Conservation (phyloP, 2,888 invertebrate species). For the Trissoscelio sp. region DNA sequence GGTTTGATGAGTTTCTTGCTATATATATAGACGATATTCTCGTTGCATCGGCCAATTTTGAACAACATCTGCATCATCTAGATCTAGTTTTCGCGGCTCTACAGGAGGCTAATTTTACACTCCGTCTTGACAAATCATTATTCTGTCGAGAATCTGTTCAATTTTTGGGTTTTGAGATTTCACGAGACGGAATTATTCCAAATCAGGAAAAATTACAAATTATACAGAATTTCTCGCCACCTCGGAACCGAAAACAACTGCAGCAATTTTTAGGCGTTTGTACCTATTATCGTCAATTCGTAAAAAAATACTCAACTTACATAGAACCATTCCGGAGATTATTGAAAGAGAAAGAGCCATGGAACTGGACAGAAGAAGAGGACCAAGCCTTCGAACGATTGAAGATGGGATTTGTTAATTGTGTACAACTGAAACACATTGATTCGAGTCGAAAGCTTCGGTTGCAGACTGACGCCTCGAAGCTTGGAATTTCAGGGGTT, state of each 20-base stretch:
- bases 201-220: conserved; percentile 59
- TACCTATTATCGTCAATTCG: conserved; percentile 56
- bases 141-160: background rate
- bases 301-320: conserved; percentile 21
- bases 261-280: conserved; percentile 69
- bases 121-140: background rate
- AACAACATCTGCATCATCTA: background rate
- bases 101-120: background rate
- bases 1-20: background rate
- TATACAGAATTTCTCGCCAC: conserved; percentile 71
- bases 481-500: background rate
- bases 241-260: conserved; percentile 72
- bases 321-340: conserved; percentile 45
- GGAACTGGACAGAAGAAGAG: conserved; percentile 41
- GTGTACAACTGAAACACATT: background rate
- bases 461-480: conserved; percentile 5
- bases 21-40: background rate
- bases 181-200: conserved; percentile 16
- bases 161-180: conserved; percentile 50
- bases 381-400: too few species aligned
- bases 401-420: too few species aligned
- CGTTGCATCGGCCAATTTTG: background rate
- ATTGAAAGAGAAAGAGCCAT: conserved; percentile 4
- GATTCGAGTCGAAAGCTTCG: background rate
- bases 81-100: background rate